phyloP scores from a whole-genome alignment of 2,113 vertebrate genomes.

The Chaetops frenatus region DNA sequence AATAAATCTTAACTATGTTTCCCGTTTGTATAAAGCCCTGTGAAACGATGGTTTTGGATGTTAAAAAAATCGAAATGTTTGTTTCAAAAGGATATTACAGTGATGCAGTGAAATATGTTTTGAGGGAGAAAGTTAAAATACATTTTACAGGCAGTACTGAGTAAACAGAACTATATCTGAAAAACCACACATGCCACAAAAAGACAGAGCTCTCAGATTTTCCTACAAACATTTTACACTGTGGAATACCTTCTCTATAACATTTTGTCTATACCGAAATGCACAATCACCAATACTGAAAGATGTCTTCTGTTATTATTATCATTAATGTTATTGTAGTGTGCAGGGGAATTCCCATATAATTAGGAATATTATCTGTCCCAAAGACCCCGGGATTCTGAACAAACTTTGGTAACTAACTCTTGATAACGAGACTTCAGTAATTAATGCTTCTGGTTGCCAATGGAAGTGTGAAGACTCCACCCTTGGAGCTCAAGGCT shows the following conservation, averaged over 20 bases:
- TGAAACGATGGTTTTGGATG: background rate
- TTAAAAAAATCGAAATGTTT: slow-evolving; percentile 44
- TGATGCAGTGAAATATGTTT: background rate
- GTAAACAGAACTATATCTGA: slow-evolving; percentile 1
- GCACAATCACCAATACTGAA: background rate
- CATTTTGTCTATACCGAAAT: background rate
- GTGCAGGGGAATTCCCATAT: background rate
- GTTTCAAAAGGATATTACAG: slow-evolving; percentile 11
- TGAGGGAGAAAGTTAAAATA: background rate
- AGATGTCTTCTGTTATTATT: background rate
- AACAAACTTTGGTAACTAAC: background rate
- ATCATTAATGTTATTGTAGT: background rate
- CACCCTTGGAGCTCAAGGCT: background rate
- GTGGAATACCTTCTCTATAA: background rate
- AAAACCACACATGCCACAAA: background rate
- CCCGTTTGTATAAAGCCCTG: slow-evolving; percentile 7
- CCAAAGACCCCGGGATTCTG: background rate
- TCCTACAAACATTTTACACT: background rate
- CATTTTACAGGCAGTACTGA: background rate
- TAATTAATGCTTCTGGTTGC: background rate
- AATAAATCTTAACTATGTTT: slow-evolving; percentile 50
- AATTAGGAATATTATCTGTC: background rate
- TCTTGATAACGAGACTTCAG: background rate
- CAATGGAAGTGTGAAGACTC: background rate
- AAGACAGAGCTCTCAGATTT: background rate